A percentile compares a stretch with the other conserved stretches of the same genome.
phyloP scores from a whole-genome alignment of 2,888 invertebrate species.

The Xestia sexstrigata region DNA sequence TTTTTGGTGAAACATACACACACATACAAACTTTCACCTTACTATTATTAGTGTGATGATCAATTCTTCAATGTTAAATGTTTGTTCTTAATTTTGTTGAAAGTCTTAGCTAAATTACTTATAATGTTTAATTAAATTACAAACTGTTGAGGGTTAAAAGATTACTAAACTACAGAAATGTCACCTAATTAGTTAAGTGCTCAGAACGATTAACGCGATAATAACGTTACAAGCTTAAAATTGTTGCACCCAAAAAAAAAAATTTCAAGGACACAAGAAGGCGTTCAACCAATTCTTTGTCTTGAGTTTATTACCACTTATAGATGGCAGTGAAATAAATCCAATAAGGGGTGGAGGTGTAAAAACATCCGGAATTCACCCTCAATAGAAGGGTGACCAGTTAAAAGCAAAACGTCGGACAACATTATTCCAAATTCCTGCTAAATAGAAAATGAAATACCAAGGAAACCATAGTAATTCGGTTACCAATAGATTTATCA shows the following conservation, averaged over 20 bases:
- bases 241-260: not conserved
- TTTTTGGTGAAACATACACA: too few relatives aligned
- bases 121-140: not conserved
- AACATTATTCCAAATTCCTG: not conserved
- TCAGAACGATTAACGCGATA: not conserved
- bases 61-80: not conserved
- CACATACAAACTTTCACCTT: too few relatives aligned
- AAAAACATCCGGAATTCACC: conserved; percentile 61
- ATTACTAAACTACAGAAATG: not conserved
- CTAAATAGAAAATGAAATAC: not conserved
- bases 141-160: not conserved
- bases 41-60: too few relatives aligned
- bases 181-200: not conserved
- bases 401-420: not conserved
- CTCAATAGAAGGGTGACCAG: conserved; percentile 29
- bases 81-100: not conserved
- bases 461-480: not conserved
- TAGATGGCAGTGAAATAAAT: conserved; percentile 61
- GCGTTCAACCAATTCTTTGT: conserved; percentile 13
- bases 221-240: not conserved
- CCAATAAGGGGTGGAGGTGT: conserved; percentile 60
- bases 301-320: conserved; percentile 56
- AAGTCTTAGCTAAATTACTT: not conserved
- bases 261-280: not conserved
- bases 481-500: not conserved